Evolutionary conservation across 2,797 vertebrate genomes (phyloP), one percentile per base, ranked within the genome.

Genomic region (Naso thynnoides): DNA sequence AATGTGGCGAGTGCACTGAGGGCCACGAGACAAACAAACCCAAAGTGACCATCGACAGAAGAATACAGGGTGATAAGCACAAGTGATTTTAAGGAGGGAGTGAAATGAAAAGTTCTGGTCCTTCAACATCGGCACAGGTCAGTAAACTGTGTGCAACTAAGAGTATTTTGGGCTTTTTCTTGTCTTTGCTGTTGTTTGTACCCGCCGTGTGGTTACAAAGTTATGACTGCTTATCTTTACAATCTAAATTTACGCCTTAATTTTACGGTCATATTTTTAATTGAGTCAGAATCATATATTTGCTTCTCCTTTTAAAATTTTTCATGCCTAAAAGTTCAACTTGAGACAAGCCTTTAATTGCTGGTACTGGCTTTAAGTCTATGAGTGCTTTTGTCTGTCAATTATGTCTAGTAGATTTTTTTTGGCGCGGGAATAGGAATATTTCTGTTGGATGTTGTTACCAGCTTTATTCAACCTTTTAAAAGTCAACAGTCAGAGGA

Each of bases 71-170:
- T 31, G 31, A 56, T 44, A 70, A 60, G 18, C 27, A 57, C 33
- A 33, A 10, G 33, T 64, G n/a, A 1, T 16, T 18, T n/a, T n/a
- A 19, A 52, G 63, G 61, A n/a, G 44, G 67, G 11, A 3, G 9
- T 50, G 38, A 65, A 70, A 42, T 68, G 47, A 64, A 63, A 49
- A 55, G 26, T 38, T 67, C 6, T 27, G 23, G 33, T 66, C 24
- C 67, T 67, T 60, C 48, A 24, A 54, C 61, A 33, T 16, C 45
- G 38, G 27, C 55, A 41, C 55, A 88, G 89, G 87, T 85, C 55
- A 79, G 85, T 89, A 70, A n/a, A 13, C 5, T 44, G 14, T 64
- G 24, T 64, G 50, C 31, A 48, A 11, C 29, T 18, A 3, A 10
- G 8, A 53, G 38, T 49, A 16, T 70, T 56, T 50, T 19, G n/a